Conservation (phyloP, 2,113 vertebrate genomes). For the Brachypodius melanocephalos region DNA sequence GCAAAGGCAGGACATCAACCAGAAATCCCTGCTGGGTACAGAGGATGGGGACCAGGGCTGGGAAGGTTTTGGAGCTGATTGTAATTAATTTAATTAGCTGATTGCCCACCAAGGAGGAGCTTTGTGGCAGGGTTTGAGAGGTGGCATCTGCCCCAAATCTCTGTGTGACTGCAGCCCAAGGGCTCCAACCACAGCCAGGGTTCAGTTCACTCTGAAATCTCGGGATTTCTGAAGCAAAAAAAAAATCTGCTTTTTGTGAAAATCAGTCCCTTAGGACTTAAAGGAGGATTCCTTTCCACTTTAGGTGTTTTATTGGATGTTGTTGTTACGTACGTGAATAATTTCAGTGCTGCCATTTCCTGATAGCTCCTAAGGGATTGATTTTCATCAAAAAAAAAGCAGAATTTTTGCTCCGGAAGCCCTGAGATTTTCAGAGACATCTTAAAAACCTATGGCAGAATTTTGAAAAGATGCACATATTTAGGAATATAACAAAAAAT, state of each 20-base stretch:
- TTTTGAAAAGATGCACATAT: background rate
- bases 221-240: too few species aligned
- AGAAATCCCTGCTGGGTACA: background rate
- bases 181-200: too few species aligned
- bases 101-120: too few species aligned
- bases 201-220: too few species aligned
- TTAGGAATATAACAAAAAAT: fast-evolving
- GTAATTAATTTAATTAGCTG: too few species aligned
- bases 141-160: too few species aligned
- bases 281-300: too few species aligned
- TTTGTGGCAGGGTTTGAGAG: too few species aligned
- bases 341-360: background rate
- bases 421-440: background rate
- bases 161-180: too few species aligned
- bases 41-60: background rate
- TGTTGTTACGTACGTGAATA: background rate
- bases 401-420: fast-evolving
- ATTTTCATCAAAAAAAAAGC: background rate
- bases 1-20: background rate
- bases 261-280: too few species aligned
- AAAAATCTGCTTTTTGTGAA: too few species aligned
- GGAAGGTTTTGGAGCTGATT: too few species aligned
- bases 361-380: fast-evolving
- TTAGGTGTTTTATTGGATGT: fast-evolving
- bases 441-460: fast-evolving